Percentiles rank a stretch among this genome's conserved stretches.
Evolutionary conservation across 1,140 invertebrate genomes (phyloP).

Genomic region (Melanaphis sacchari): DNA sequence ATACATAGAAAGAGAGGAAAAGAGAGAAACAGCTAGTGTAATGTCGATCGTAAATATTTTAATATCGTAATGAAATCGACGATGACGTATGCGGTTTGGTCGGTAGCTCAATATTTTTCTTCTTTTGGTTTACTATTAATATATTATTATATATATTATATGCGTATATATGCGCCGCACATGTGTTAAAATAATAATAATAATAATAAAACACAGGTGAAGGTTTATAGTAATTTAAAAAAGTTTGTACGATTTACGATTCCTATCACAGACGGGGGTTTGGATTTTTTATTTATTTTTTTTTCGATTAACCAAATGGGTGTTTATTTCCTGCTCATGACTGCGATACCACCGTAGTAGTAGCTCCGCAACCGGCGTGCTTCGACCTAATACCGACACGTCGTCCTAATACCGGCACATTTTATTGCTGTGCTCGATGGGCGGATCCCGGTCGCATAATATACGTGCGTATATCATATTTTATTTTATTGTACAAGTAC

Average conservation of each 20-base stretch:
- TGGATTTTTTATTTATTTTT: background rate
- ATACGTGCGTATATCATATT: background rate
- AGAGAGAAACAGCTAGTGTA: background rate
- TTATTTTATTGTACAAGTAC: background rate
- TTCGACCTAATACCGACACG: background rate
- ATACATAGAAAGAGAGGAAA: background rate
- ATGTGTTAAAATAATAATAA: background rate
- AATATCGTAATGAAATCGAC: background rate
- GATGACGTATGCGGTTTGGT: background rate
- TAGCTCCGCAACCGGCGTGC: background rate
- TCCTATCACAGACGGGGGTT: background rate
- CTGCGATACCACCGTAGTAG: background rate
- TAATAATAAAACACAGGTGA: background rate
- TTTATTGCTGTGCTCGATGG: background rate
- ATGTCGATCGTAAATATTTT: background rate
- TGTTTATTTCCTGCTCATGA: background rate
- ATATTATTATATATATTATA: background rate
- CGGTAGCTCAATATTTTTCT: background rate
- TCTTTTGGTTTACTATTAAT: background rate
- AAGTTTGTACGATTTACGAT: slow-evolving; percentile 9
- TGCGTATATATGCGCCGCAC: background rate
- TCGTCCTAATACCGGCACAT: background rate
- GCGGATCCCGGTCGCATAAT: background rate
- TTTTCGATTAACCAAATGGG: slow-evolving; percentile 18
- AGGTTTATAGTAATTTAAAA: slow-evolving; percentile 8